Evolutionary conservation across 2,797 vertebrate species (phyloP), one percentile per base, ranked within the genome.

Genomic region (Epinephelus awoara): DNA sequence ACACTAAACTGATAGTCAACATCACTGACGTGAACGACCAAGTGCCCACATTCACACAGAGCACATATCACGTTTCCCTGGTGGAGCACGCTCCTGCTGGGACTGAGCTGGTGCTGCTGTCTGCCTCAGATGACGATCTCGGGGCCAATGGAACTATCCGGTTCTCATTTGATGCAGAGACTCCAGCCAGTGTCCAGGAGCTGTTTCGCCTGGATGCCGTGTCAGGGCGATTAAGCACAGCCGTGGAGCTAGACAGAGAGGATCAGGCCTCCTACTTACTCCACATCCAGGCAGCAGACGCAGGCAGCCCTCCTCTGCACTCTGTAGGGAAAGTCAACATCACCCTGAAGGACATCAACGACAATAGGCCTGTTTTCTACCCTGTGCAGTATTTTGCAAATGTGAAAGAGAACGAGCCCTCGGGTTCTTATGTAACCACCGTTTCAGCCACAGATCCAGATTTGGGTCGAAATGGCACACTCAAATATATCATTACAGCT

Each of bases 291-390:
- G 98, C 98, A 19, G 94, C 94, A 21, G 98, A 99, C 66, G 85
- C 95, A 50, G 98, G 98, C 55, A 93, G 86, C 42, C 97, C 98
- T 79, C 94, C 97, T 3, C 92, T 99, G 66, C 96, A 95, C 84
- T 98, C 98, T 0, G 10, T 95, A n/a, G 93, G 94, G 65, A 96
- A 92, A 71, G 94, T 99, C 69, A 98, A 97, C 0, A 95, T 99
- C 86, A 98, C 94, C 5, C 85, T 99, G 59, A 92, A 96, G 91
- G 98, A 99, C 84, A 89, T 98, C 61, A 99, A 99, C 78, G 98
- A 99, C 93, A 99, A 99, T 69, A 96, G 96, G 86, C 98, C 98
- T 0, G 94, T 98, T 55, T 99, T 99, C 91, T 99, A 99, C 85
- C 98, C 98, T 0, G 67, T 98, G 74, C 98, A 99, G 77, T 99